Percentiles rank a stretch among this genome's conserved stretches.
Conservation (phyloP, 1,140 invertebrate genomes). For the Cryptotermes secundus region DNA sequence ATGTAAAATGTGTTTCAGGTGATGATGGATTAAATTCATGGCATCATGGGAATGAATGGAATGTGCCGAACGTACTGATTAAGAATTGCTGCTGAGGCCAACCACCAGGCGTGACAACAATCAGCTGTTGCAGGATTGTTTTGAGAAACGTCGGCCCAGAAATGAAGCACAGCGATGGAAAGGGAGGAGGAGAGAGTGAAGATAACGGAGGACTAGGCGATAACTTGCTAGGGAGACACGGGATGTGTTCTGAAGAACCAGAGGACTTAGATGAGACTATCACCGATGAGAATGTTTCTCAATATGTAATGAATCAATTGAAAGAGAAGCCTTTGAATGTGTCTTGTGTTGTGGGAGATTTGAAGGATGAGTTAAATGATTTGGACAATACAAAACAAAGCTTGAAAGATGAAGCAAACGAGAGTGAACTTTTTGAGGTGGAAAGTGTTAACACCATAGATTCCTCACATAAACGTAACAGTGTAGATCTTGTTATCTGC, state of each 20-base stretch:
- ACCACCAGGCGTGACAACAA: not conserved
- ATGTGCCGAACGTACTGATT: not conserved
- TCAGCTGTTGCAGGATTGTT: not conserved
- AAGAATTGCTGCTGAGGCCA: not conserved
- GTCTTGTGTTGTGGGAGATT: not conserved
- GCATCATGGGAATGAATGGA: not conserved
- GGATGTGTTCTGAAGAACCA: not conserved
- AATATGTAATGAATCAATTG: not conserved
- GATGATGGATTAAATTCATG: slow-evolving; percentile 4
- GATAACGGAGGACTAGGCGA: not conserved
- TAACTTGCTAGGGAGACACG: not conserved
- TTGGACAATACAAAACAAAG: not conserved
- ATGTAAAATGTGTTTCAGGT: not conserved
- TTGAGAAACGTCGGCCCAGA: not conserved
- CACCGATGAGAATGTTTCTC: not conserved
- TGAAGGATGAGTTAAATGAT: not conserved
- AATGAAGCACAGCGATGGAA: not conserved
- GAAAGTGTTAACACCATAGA: not conserved
- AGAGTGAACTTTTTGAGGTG: not conserved
- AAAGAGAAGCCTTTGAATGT: not conserved
- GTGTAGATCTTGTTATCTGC: not conserved
- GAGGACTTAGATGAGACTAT: not conserved
- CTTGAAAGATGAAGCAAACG: not conserved
- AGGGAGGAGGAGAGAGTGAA: not conserved
- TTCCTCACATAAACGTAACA: not conserved